These are phyloP conservation scores for Rhopalosiphum padi DNA, from an alignment of 1,140 invertebrate genomes.

Conservation along the genomic window DNA sequence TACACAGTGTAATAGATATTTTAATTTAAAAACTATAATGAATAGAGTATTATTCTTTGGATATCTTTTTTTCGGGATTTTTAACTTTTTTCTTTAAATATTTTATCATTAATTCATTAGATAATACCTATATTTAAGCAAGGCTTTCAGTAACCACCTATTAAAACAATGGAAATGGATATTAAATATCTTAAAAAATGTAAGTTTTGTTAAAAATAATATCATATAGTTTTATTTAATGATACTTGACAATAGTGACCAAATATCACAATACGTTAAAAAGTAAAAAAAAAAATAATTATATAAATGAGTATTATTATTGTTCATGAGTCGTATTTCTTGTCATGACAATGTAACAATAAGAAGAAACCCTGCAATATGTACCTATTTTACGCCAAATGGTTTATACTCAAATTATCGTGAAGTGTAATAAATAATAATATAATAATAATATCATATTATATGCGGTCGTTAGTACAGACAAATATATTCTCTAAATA, in stretches of 20 bases:
- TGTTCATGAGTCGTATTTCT: background rate
- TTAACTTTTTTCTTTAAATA: background rate
- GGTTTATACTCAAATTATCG: background rate
- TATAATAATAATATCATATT: background rate
- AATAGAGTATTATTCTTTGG: background rate
- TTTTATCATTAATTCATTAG: background rate
- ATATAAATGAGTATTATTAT: background rate
- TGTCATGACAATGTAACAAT: background rate
- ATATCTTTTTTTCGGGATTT: background rate
- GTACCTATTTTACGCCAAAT: background rate
- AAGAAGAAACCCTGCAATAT: background rate
- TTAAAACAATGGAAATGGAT: background rate
- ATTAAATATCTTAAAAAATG: background rate
- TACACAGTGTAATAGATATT: background rate
- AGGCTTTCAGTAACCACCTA: background rate
- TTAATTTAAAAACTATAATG: background rate
- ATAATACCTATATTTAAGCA: background rate
- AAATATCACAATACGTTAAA: background rate
- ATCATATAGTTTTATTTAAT: background rate
- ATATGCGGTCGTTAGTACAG: background rate
- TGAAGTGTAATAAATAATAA: slow-evolving; percentile 8
- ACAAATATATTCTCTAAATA: slow-evolving; percentile 43
- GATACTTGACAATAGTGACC: background rate
- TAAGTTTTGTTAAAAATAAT: background rate
- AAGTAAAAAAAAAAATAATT: background rate